A percentile compares a stretch with the other conserved stretches of the same genome.
Conservation (phyloP, 1,140 invertebrate genomes). For the Drosophila kanapiae region DNA sequence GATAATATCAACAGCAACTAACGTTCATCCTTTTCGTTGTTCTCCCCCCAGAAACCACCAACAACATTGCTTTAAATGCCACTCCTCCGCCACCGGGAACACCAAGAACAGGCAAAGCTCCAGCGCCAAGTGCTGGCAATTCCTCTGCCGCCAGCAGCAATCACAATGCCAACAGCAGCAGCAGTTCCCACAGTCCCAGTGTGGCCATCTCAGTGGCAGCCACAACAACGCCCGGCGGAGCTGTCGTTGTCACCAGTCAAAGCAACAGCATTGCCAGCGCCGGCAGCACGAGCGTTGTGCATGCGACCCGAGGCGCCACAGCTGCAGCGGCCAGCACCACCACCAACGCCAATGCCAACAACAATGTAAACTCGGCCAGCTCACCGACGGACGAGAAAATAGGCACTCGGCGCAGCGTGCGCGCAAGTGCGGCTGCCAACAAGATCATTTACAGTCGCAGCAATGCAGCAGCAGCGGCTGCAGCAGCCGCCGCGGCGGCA, state of each 20-base stretch:
- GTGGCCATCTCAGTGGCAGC: constrained; percentile 19
- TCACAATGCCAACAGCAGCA: constrained; percentile 34
- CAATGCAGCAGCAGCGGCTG: constrained; percentile 64
- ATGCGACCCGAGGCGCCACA: constrained; percentile 73
- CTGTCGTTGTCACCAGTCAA: constrained; percentile 26
- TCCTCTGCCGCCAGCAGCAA: constrained; percentile 22
- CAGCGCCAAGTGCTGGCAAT: constrained; percentile 22
- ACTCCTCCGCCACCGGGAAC: constrained; percentile 13
- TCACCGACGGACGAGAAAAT: constrained; percentile 82
- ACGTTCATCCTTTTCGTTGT: background rate
- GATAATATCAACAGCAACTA: background rate
- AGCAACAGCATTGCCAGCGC: constrained; percentile 24
- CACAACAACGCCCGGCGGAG: constrained; percentile 36
- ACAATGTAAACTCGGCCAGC: constrained; percentile 51
- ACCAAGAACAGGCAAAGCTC: constrained; percentile 47
- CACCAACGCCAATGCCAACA: constrained; percentile 51
- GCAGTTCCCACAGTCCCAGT: constrained; percentile 31
- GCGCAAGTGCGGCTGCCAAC: constrained; percentile 80
- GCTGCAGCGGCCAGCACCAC: constrained; percentile 66
- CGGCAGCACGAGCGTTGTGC: constrained; percentile 45
- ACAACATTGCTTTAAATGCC: constrained; percentile 23
- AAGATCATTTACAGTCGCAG: constrained; percentile 78
- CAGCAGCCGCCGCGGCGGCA: constrained; percentile 57
- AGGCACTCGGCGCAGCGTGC: constrained; percentile 76
- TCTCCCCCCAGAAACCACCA: constrained; percentile 45